phyloP scores from a whole-genome alignment of 2,797 vertebrate genomes.

The Gastrophryne carolinensis region DNA sequence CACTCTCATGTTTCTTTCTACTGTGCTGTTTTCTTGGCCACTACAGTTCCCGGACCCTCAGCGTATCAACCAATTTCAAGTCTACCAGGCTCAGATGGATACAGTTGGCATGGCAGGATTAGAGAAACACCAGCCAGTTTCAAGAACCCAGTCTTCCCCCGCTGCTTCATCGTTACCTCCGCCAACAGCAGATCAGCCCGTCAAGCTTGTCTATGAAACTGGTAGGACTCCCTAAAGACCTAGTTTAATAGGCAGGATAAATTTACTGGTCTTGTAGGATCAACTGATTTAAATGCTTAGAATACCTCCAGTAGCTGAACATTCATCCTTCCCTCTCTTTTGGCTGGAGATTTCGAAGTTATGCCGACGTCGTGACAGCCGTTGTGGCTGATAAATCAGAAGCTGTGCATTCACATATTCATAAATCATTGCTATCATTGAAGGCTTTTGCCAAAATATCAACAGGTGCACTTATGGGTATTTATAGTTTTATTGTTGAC shows the following conservation, averaged over 20 bases:
- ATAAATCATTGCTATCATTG: slow-evolving; percentile 69
- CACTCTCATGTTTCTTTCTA: slow-evolving; percentile 69
- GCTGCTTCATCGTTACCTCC: slow-evolving; percentile 66
- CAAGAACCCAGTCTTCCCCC: slow-evolving; percentile 68
- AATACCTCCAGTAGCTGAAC: slow-evolving; percentile 74
- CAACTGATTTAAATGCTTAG: slow-evolving; percentile 83
- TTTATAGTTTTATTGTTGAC: slow-evolving; percentile 32
- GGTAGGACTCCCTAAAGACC: slow-evolving; percentile 72
- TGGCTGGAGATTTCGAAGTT: slow-evolving; percentile 69
- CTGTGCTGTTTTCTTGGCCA: slow-evolving; percentile 70
- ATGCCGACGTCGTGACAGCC: slow-evolving; percentile 76
- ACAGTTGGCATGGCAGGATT: slow-evolving; percentile 67
- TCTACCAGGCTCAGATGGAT: slow-evolving; percentile 67
- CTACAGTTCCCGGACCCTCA: slow-evolving; percentile 65
- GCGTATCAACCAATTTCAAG: slow-evolving; percentile 66
- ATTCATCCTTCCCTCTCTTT: slow-evolving; percentile 64
- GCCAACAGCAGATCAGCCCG: slow-evolving; percentile 70
- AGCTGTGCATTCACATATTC: slow-evolving; percentile 68
- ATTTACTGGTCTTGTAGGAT: slow-evolving; percentile 75
- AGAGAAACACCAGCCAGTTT: slow-evolving; percentile 70
- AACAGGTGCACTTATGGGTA: slow-evolving; percentile 68
- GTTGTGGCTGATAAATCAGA: slow-evolving; percentile 69
- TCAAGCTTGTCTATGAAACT: slow-evolving; percentile 75
- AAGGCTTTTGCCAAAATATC: slow-evolving; percentile 59
- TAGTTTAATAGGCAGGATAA: slow-evolving; percentile 74